These are phyloP conservation scores for Oxyura jamaicensis DNA, from an alignment of 2,113 vertebrate genomes.

Conservation along the genomic window DNA sequence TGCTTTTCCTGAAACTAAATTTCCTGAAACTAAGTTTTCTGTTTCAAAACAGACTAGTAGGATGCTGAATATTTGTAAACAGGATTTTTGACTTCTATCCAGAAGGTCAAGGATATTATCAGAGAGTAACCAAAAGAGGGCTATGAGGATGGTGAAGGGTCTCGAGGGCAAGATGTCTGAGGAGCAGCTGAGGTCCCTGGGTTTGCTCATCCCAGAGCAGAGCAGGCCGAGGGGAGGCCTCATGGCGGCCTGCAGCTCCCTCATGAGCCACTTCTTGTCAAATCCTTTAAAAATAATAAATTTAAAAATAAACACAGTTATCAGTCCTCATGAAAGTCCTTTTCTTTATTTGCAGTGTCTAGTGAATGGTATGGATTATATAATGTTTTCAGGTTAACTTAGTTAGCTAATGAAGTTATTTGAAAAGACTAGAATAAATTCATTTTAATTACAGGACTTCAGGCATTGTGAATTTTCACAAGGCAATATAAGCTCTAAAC, in stretches of 20 bases:
- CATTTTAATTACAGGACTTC: background rate
- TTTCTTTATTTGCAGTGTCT: background rate
- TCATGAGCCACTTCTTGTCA: background rate
- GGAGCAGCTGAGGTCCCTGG: background rate
- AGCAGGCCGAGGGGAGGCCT: background rate
- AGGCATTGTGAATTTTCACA: background rate
- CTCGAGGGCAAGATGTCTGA: background rate
- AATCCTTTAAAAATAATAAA: background rate
- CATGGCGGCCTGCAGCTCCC: background rate
- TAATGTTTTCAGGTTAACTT: background rate
- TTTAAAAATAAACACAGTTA: background rate
- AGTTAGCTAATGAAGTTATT: background rate
- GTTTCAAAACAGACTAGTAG: background rate
- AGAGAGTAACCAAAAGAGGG: background rate
- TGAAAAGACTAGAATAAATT: background rate
- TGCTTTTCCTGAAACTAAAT: background rate
- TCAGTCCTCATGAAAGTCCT: background rate
- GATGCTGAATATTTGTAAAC: background rate
- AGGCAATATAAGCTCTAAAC: background rate
- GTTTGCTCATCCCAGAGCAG: background rate
- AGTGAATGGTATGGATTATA: background rate
- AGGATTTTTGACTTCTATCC: rapidly evolving
- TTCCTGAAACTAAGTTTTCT: background rate
- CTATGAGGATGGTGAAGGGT: background rate
- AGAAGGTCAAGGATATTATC: background rate